Conservation (phyloP, 2,113 vertebrate genomes). For the Tupaia chinensis region DNA sequence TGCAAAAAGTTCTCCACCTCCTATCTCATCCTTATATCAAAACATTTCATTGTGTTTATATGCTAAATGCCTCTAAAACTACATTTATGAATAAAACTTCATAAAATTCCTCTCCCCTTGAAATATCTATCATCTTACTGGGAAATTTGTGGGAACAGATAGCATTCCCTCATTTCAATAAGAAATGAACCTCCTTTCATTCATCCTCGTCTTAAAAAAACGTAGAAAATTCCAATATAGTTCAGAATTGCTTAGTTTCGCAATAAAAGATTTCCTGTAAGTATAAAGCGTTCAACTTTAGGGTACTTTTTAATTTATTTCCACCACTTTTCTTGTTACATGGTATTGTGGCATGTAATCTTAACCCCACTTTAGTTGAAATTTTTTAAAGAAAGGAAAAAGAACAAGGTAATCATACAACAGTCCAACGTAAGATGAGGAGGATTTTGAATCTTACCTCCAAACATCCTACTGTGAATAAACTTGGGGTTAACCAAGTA, state of each 20-base stretch:
- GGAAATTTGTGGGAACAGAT: slow-evolving; percentile 51
- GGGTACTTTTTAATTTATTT: slow-evolving; percentile 46
- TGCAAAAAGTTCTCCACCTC: background rate
- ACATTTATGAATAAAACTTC: slow-evolving; percentile 37
- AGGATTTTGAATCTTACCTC: slow-evolving; percentile 11
- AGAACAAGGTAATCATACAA: slow-evolving; percentile 21
- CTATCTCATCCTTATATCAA: slow-evolving; percentile 5
- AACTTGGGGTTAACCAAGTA: slow-evolving; percentile 43
- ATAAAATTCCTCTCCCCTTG: background rate
- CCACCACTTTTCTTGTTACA: background rate
- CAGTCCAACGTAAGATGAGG: slow-evolving; percentile 20
- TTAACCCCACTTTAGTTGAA: slow-evolving; percentile 28
- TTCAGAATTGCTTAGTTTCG: slow-evolving; percentile 8
- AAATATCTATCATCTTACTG: slow-evolving; percentile 40
- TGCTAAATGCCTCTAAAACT: slow-evolving; percentile 5
- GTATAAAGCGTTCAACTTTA: slow-evolving; percentile 31
- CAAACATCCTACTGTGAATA: slow-evolving; percentile 57
- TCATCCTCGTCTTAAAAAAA: slow-evolving; percentile 4
- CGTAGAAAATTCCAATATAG: slow-evolving; percentile 45
- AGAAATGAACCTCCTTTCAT: slow-evolving; percentile 55
- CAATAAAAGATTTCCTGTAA: slow-evolving; percentile 32
- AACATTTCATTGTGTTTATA: slow-evolving; percentile 52
- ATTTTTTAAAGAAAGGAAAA: background rate
- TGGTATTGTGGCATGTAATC: slow-evolving; percentile 22
- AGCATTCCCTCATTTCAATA: slow-evolving; percentile 5